A percentile compares a stretch with the other conserved stretches of the same genome.
phyloP scores from a whole-genome alignment of 1,140 invertebrate species.

The Harlomillsia oculata region DNA sequence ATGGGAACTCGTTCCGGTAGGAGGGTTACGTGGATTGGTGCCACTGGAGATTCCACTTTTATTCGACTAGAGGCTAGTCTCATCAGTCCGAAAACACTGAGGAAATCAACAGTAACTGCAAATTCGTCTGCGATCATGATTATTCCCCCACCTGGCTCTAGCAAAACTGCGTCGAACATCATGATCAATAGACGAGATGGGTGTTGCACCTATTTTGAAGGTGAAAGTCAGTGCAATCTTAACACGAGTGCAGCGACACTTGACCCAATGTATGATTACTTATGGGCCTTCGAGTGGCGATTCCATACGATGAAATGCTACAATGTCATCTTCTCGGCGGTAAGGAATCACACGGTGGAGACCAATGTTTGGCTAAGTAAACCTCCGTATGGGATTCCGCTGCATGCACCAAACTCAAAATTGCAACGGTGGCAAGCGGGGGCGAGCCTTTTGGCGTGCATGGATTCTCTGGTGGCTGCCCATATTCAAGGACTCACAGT shows the following conservation, averaged over 20 bases:
- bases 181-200: constrained; percentile 75
- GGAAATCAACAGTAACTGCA: constrained; percentile 75
- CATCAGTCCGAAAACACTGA: constrained; percentile 77
- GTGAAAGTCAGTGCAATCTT: constrained; percentile 66
- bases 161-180: constrained; percentile 37
- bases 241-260: constrained; percentile 63
- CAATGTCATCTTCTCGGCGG: constrained; percentile 66
- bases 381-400: constrained; percentile 27
- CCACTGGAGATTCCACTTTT: constrained; percentile 89
- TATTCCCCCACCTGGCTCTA: constrained; percentile 57
- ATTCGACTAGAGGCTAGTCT: constrained; percentile 84
- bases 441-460: constrained; percentile 73
- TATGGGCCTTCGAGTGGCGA: constrained; percentile 56
- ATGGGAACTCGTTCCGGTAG: constrained; percentile 65
- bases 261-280: constrained; percentile 76
- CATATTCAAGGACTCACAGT: constrained; percentile 52
- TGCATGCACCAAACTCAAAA: constrained; percentile 43
- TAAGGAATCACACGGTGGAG: constrained; percentile 35
- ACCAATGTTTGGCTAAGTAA: constrained; percentile 23
- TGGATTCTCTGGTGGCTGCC: constrained; percentile 76
- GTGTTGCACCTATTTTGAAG: constrained; percentile 67
- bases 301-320: constrained; percentile 65
- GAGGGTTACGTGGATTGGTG: constrained; percentile 84
- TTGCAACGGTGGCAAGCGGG: constrained; percentile 69
- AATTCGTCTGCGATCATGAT: constrained; percentile 58